Base-by-base conservation (phyloP, 1,140 invertebrate genomes). In the Nephila pilipes region DNA sequence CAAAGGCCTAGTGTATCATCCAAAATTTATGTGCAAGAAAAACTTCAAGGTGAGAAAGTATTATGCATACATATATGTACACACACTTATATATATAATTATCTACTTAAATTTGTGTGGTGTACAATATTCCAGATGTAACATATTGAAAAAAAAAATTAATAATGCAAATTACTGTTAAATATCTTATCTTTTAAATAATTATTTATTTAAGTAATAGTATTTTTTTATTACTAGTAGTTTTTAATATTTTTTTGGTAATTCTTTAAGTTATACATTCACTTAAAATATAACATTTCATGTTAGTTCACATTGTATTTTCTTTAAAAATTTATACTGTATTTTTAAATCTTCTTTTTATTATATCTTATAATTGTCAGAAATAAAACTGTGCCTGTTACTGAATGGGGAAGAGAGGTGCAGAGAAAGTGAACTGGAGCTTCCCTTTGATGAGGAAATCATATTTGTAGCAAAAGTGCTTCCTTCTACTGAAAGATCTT, bases 21-120 rank as follows among this genome's bases (percentile, higher is more conserved):
- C 25, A 93, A 93, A 87, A 75, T 93, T 8, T 93, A 87, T 87
- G 88, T 93, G 81, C 93, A 93, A 90, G 88, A 90, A 87, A 85
- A 25, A 36, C 60, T 93, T 25, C 60, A 85, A 90, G 93, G 93
- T 93, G 36, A 80, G 20, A 75, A 55, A n/a, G n/a, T n/a, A n/a
- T n/a, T n/a, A n/a, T n/a, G n/a, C n/a, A n/a, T n/a, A n/a, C n/a
- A n/a, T n/a, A n/a, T n/a, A n/a, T n/a, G n/a, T n/a, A n/a, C n/a
- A n/a, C n/a, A n/a, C n/a, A n/a, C n/a, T n/a, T n/a, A n/a, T n/a
- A n/a, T n/a, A n/a, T n/a, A n/a, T n/a, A n/a, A n/a, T n/a, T n/a
- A n/a, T n/a, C n/a, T n/a, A n/a, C n/a, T n/a, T n/a, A n/a, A n/a
- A n/a, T n/a, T n/a, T n/a, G n/a, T n/a, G n/a, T n/a, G n/a, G n/a